Evolutionary conservation across 2,888 invertebrate species (phyloP).

Genomic region (Cepaea hortensis): DNA sequence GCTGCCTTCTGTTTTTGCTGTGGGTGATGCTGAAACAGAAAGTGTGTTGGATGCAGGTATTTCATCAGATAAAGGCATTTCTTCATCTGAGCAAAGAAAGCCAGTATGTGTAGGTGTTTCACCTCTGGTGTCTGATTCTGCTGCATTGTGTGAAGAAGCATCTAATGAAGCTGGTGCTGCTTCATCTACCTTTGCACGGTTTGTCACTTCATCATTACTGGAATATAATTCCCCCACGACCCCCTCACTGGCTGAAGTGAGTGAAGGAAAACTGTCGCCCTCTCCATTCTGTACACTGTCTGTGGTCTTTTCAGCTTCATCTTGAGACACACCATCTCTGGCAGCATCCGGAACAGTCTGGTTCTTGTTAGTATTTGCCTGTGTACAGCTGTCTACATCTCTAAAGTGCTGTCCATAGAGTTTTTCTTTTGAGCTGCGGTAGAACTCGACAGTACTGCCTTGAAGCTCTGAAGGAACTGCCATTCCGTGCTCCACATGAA

Average conservation of each 20-base stretch:
- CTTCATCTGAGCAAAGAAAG: too few species aligned
- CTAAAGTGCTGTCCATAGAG: slow-evolving; percentile 43
- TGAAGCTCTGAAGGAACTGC: slow-evolving; percentile 63
- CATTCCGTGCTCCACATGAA: slow-evolving; percentile 67
- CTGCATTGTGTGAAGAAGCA: not conserved
- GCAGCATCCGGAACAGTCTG: not conserved
- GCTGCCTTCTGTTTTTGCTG: not conserved
- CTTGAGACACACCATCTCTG: not conserved
- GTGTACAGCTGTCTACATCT: slow-evolving; percentile 42
- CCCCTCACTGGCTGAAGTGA: not conserved
- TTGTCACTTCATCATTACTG: not conserved
- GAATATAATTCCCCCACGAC: not conserved
- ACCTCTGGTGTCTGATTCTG: not conserved
- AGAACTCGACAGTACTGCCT: slow-evolving; percentile 62
- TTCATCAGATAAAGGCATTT: not conserved
- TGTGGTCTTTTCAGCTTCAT: not conserved
- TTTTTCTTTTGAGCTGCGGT: slow-evolving; percentile 46
- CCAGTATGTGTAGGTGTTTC: not conserved
- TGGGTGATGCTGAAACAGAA: not conserved
- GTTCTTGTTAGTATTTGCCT: slow-evolving; percentile 27
- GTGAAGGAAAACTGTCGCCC: not conserved
- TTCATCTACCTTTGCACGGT: not conserved
- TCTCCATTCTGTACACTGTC: not conserved
- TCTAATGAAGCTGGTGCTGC: not conserved
- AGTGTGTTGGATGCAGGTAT: not conserved